These are phyloP conservation scores for Ictalurus furcatus DNA, from an alignment of 2,113 vertebrate species.

Conservation along the genomic window DNA sequence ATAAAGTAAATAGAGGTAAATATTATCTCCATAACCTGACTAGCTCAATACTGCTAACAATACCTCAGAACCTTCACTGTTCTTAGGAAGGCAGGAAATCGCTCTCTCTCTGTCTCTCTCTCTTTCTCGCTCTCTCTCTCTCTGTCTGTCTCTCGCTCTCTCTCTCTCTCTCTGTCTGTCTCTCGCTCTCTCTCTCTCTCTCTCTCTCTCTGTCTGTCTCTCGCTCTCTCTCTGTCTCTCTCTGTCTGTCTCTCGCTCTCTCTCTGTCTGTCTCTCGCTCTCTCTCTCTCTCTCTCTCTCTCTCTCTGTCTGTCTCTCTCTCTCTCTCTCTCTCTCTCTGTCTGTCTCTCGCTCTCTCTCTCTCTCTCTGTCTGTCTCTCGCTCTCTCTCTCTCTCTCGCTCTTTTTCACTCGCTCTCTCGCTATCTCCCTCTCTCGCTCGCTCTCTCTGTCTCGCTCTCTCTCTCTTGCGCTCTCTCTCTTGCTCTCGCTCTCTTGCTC, in stretches of 20 bases:
- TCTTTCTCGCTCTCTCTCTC: too few relatives aligned
- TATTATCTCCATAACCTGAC: not conserved
- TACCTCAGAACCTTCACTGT: too few relatives aligned
- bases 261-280: too few relatives aligned
- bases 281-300: not conserved
- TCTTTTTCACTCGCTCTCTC: not conserved
- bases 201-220: too few relatives aligned
- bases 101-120: too few relatives aligned
- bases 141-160: too few relatives aligned
- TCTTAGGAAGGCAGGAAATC: too few relatives aligned
- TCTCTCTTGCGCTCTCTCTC: not conserved
- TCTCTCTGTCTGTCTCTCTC: not conserved
- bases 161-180: too few relatives aligned
- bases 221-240: too few relatives aligned
- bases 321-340: not conserved
- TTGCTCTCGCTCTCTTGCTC: not conserved
- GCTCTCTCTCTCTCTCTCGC: not conserved
- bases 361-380: conserved; percentile 32
- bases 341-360: conserved; percentile 55
- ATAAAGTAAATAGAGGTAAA: too few relatives aligned
- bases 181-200: too few relatives aligned
- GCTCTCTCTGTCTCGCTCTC: not conserved
- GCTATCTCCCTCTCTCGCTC: conserved; percentile 24
- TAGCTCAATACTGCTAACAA: not conserved
- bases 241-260: too few relatives aligned